Conservation (phyloP, 2,113 vertebrate genomes). For the Gallinago undulata region DNA sequence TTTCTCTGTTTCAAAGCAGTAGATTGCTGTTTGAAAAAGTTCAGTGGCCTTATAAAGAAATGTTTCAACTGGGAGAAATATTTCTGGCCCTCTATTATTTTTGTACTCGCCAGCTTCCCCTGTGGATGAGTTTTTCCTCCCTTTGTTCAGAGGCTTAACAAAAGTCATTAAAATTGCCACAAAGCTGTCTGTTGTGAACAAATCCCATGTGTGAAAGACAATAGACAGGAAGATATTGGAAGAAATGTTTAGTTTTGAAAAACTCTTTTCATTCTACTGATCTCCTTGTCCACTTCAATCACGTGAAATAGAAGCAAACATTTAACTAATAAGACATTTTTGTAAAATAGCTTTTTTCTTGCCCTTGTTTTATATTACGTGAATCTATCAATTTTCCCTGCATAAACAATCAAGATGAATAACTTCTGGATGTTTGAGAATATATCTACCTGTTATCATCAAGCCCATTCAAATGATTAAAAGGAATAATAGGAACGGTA, state of each 20-base stretch:
- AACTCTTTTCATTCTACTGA: conserved; percentile 2
- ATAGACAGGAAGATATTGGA: not conserved
- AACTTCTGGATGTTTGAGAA: conserved; percentile 16
- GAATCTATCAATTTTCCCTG: not conserved
- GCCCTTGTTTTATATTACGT: conserved; percentile 12
- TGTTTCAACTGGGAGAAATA: not conserved
- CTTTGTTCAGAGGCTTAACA: not conserved
- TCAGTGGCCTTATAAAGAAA: not conserved
- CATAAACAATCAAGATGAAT: conserved; percentile 29
- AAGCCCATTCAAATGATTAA: conserved; percentile 18
- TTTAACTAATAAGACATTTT: conserved; percentile 8
- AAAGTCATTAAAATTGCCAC: conserved; percentile 26
- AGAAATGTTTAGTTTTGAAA: not conserved
- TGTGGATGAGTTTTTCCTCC: not conserved
- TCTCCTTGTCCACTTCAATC: conserved; percentile 30
- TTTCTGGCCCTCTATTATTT: not conserved
- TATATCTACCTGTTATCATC: conserved; percentile 5
- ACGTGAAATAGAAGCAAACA: not conserved
- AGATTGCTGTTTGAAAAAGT: not conserved
- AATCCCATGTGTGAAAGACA: not conserved
- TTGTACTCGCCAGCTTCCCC: not conserved
- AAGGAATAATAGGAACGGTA: not conserved
- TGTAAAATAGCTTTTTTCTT: conserved; percentile 16
- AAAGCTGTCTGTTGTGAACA: not conserved
- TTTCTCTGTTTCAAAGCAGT: not conserved